Base-by-base conservation (phyloP, 2,888 invertebrate genomes). In the Dione vanillae region DNA sequence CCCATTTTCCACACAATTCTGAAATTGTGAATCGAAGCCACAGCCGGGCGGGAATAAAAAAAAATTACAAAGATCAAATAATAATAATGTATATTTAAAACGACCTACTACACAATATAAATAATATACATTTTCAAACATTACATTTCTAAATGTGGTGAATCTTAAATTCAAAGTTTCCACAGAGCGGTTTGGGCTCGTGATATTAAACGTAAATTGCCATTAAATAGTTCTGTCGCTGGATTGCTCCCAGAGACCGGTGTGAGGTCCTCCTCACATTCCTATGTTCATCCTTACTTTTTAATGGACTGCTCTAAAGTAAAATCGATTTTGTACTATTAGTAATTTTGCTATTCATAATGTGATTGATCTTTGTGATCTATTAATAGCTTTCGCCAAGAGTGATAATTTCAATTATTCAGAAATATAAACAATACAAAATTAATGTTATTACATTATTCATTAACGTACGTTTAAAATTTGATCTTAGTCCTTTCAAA, bases 131-230 rank as follows among this genome's bases (percentile, higher is more conserved):
- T 35, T 61, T 41, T 59, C 14, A 27, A 35, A 35, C 45, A 35
- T 27, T 11, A 16, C 35, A 47, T 62, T 14, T n/a, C 16, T 19
- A 49, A 64, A 64, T 37, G 49, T 51, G 64, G 41, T 49, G 20
- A 49, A 51, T 61, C 47, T 67, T 52, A 67, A 67, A 67, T 61
- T 61, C 51, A 61, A 61, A 67, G 61, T 20, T 51, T 16, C 58
- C 67, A 51, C 51, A 67, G 59, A 51, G 61, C 37, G 35, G 3
- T 16, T 40, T 43, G 47, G 40, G 41, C 51, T 35, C 27, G 43
- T 61, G 41, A 59, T 67, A 67, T 67, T 61, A 52, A 51, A 67
- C 61, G 67, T 41, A 52, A 67, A 67, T 67, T 67, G 67, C 52
- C 61, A 67, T 67, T 61, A 61, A 67, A 67, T 67, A 61, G 67